Percentiles rank a stretch among this genome's conserved stretches.
Conservation (phyloP, 2,797 vertebrate genomes). For the Serranus cabrilla region DNA sequence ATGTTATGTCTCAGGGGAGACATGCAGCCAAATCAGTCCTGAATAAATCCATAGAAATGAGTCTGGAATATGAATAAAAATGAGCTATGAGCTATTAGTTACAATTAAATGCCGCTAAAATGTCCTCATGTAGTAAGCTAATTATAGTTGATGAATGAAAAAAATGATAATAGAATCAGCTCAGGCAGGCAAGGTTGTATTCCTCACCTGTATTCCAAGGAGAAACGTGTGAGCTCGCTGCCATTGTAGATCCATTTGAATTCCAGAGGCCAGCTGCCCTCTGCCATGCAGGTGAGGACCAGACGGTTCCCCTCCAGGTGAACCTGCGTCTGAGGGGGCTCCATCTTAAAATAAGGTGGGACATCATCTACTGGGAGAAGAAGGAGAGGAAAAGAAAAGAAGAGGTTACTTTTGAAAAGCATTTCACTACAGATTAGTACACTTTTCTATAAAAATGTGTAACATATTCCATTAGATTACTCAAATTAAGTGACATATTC, state of each 20-base stretch:
- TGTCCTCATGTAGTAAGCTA: conserved; percentile 65
- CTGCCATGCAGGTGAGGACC: conserved; percentile 98
- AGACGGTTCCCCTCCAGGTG: conserved; percentile 97
- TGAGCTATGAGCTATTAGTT: conserved; percentile 81
- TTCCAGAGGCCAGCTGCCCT: conserved; percentile 98
- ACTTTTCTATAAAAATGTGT: too few species aligned
- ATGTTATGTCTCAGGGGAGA: conserved; percentile 78
- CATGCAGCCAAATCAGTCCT: conserved; percentile 67
- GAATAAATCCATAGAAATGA: conserved; percentile 84
- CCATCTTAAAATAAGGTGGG: conserved; percentile 97
- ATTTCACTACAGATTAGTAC: too few species aligned
- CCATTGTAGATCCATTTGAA: conserved; percentile 98
- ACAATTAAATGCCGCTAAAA: conserved; percentile 79
- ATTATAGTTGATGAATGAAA: conserved; percentile 66
- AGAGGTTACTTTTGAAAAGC: too few species aligned
- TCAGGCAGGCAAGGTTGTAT: conserved; percentile 5
- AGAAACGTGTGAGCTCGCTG: conserved; percentile 94
- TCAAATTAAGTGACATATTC: too few species aligned
- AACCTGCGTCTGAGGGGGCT: conserved; percentile 93
- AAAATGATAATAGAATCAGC: conserved; percentile 35
- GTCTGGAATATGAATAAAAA: conserved; percentile 78
- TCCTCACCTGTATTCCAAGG: conserved; percentile 95
- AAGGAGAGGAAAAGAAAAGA: background rate
- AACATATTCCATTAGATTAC: too few species aligned
- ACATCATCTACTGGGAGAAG: conserved; percentile 89